These are phyloP conservation scores for Alosa alosa DNA, from an alignment of 2,113 vertebrate genomes.

Conservation along the genomic window DNA sequence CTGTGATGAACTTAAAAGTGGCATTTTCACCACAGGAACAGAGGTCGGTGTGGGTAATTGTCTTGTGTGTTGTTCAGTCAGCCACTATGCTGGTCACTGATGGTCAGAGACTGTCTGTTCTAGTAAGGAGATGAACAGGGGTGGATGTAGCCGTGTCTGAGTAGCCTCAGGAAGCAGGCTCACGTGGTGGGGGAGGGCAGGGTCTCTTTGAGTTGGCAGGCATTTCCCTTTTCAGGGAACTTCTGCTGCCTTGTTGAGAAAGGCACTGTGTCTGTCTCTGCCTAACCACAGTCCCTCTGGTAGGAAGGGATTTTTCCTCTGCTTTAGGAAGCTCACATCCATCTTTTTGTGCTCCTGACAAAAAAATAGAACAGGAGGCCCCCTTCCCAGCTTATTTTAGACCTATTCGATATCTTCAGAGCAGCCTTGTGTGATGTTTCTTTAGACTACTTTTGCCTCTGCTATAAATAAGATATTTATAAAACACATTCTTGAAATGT, in stretches of 20 bases:
- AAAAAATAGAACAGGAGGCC: not conserved
- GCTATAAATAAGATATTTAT: not conserved
- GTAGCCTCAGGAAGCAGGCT: not conserved
- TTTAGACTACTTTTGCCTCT: not conserved
- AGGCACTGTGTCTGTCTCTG: not conserved
- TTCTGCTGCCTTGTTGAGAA: conserved; percentile 4
- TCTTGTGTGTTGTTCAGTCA: not conserved
- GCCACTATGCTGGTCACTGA: not conserved
- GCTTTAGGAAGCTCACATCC: conserved; percentile 3
- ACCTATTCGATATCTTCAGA: not conserved
- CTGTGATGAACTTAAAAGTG: not conserved
- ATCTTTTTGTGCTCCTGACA: not conserved
- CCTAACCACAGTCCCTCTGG: not conserved
- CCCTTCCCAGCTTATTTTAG: conserved; percentile 4
- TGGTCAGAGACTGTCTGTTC: not conserved
- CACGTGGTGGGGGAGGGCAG: not conserved
- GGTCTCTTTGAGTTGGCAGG: conserved; percentile 2
- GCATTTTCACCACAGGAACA: not conserved
- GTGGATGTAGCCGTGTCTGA: not conserved
- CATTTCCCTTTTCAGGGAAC: conserved; percentile 16
- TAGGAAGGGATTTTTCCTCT: conserved; percentile 14
- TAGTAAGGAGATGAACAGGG: not conserved
- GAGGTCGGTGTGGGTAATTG: not conserved
- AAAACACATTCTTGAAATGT: not conserved
- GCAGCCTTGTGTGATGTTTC: not conserved